phyloP scores from a whole-genome alignment of 1,140 invertebrate species.

The Solen grandis region DNA sequence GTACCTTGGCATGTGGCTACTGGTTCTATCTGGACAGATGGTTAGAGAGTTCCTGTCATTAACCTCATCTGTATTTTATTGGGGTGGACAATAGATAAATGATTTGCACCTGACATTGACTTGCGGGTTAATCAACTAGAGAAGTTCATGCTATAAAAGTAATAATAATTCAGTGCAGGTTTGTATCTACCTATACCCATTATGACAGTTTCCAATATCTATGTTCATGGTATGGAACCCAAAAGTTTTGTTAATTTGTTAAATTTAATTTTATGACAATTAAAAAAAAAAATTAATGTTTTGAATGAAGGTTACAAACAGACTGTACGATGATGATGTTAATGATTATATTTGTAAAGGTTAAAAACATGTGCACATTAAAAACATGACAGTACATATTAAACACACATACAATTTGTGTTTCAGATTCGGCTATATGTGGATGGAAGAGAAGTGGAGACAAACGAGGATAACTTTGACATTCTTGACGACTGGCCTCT shows the following conservation, averaged over 20 bases:
- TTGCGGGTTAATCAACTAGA: no score
- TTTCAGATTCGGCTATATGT: slow-evolving; percentile 88
- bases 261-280: background rate
- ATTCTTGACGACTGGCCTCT: slow-evolving; percentile 99
- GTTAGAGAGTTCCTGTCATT: no score
- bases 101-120: background rate
- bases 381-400: no score
- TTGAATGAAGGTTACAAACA: background rate
- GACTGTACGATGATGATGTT: background rate
- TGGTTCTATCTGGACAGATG: background rate
- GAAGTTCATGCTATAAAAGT: no score
- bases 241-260: background rate
- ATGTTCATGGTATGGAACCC: background rate
- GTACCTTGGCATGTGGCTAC: background rate
- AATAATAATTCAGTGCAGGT: no score
- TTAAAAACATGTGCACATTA: no score
- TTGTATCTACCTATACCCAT: no score
- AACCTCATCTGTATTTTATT: no score
- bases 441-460: slow-evolving; percentile 92
- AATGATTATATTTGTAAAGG: no score
- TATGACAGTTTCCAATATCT: no score
- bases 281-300: background rate
- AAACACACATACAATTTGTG: background rate
- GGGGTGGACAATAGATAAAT: background rate
- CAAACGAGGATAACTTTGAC: slow-evolving; percentile 93